phyloP scores from a whole-genome alignment of 1,140 invertebrate genomes.

The Caenorhabditis tropicalis region DNA sequence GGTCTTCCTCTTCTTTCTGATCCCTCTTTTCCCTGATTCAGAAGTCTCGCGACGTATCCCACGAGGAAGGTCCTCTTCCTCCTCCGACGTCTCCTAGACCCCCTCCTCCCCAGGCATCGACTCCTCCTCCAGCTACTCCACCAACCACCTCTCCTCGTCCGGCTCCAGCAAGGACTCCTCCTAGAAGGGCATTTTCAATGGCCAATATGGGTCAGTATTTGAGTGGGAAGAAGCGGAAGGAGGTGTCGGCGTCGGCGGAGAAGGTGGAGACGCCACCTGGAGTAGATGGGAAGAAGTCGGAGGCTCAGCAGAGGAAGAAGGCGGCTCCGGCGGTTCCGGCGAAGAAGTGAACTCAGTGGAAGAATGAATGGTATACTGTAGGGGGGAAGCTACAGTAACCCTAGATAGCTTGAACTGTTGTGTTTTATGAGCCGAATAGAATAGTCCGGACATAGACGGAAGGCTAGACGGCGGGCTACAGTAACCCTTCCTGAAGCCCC shows the following conservation, averaged over 20 bases:
- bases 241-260: neutral
- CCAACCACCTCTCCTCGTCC: neutral
- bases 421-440: no score
- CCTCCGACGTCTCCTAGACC: neutral
- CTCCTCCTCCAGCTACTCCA: neutral
- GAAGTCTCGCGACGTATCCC: neutral
- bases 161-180: neutral
- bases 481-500: no score
- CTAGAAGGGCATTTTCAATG: neutral
- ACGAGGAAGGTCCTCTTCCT: neutral
- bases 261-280: neutral
- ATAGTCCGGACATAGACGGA: no score
- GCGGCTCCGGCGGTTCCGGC: no score
- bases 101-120: neutral
- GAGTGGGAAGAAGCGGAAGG: neutral
- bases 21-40: neutral
- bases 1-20: neutral
- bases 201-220: neutral
- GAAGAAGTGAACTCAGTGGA: neutral
- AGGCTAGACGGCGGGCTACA: no score
- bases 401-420: no score
- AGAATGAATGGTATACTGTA: no score
- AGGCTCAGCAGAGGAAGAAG: neutral
- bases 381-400: no score
- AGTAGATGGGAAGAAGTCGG: neutral